Percentiles rank a stretch among this genome's conserved stretches.
phyloP scores from a whole-genome alignment of 2,113 vertebrate genomes.

The Solea senegalensis region DNA sequence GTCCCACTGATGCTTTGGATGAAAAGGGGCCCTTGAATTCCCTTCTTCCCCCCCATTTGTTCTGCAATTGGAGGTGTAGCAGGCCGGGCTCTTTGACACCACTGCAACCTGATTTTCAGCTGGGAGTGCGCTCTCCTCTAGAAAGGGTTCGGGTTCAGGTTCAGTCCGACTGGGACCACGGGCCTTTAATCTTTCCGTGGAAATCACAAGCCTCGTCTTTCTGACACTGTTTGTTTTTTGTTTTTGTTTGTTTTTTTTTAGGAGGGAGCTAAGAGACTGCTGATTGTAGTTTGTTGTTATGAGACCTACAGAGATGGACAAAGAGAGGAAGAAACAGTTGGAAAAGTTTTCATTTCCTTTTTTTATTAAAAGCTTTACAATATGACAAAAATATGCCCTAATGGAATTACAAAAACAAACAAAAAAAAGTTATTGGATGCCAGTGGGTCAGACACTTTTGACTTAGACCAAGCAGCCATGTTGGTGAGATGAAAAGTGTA shows the following conservation, averaged over 20 bases:
- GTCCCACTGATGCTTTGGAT: constrained; percentile 34
- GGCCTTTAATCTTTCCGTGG: constrained; percentile 74
- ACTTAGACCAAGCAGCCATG: constrained; percentile 76
- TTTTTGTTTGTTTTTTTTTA: constrained; percentile 69
- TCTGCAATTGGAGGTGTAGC: constrained; percentile 20
- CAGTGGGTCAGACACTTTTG: constrained; percentile 74
- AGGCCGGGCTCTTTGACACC: constrained; percentile 28
- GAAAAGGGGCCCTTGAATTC: constrained; percentile 29
- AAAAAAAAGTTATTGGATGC: constrained; percentile 77
- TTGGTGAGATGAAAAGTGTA: constrained; percentile 72
- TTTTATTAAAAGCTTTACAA: constrained; percentile 82
- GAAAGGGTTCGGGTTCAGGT: constrained; percentile 38
- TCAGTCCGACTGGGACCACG: constrained; percentile 50
- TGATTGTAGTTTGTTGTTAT: constrained; percentile 99
- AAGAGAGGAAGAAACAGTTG: constrained; percentile 73
- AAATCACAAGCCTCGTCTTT: constrained; percentile 83
- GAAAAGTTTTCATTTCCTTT: constrained; percentile 71
- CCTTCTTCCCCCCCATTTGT: constrained; percentile 25
- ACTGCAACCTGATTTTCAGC: constrained; percentile 32
- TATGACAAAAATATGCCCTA: constrained; percentile 78
- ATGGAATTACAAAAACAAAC: constrained; percentile 58
- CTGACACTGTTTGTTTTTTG: constrained; percentile 40
- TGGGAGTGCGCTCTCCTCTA: constrained; percentile 25
- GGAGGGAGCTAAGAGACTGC: constrained; percentile 90
- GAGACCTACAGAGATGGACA: constrained; percentile 91